Base-by-base conservation (phyloP, 2,113 vertebrate species). In the Atlantisia rogersi region DNA sequence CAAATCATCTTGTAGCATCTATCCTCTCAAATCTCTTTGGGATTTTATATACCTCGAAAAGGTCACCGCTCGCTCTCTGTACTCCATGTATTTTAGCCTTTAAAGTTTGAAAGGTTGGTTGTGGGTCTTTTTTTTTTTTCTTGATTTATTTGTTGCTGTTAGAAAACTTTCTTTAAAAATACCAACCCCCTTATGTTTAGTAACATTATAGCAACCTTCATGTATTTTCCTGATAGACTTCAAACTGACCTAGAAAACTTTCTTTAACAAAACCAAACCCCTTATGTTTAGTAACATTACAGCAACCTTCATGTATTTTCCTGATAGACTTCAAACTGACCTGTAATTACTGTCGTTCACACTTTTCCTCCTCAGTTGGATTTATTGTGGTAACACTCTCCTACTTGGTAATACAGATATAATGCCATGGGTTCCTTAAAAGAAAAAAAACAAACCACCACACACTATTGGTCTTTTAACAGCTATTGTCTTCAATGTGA, bases 1-100 rank as follows among this genome's bases (percentile, higher is more conserved):
- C 86, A 96, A 92, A 74, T 82, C 6, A 83, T 29, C 76, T 86
- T 84, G 80, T 73, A 91, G 53, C 25, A 92, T 62, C 83, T 82
- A 65, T 69, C 25, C 58, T 82, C 69, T 85, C 62, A 89, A 79
- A 67, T 74, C 48, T 91, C 88, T 65, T 58, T 29, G 56, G 74
- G 94, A 42, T 79, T 84, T 42, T 52, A 35, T 55, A 15, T 31
- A 91, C 44, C n/a, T 82, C 65, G 78, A 26, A 92, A 94, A 93
- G 80, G 44, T 69, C 80, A 84, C 48, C 20, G 42, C 17, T 75
- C 88, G 74, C 28, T 82, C 58, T 73, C 70, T 70, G 15, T 55
- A 46, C 9, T 73, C 40, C 22, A 11, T 0, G 0, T 7, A 48
- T 63, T 88, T 65, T 39, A 83, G 29, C 37, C 71, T 60, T 56